Conservation (phyloP, 2,113 vertebrate genomes). For the Rhynchomys soricoides region DNA sequence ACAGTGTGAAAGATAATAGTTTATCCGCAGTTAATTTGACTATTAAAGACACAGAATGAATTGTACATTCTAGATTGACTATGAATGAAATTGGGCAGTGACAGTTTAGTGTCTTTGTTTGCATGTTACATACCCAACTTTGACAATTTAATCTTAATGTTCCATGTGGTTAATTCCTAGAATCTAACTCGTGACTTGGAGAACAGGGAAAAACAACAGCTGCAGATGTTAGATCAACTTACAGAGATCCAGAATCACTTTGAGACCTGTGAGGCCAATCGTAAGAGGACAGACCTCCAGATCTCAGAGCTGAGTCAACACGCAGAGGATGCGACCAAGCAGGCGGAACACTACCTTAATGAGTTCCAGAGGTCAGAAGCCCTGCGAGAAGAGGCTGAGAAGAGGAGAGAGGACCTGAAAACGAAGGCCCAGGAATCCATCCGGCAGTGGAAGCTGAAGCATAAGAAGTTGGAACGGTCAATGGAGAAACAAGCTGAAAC, state of each 20-base stretch:
- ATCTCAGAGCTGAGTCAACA: constrained; percentile 85
- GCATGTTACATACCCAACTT: background rate
- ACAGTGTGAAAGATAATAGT: constrained; percentile 29
- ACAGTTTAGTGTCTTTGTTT: constrained; percentile 6
- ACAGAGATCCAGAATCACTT: constrained; percentile 91
- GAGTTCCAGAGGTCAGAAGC: constrained; percentile 88
- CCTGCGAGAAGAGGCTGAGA: constrained; percentile 87
- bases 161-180: constrained; percentile 77
- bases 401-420: constrained; percentile 92
- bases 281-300: constrained; percentile 80
- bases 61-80: background rate
- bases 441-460: constrained; percentile 93
- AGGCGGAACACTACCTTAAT: constrained; percentile 84
- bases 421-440: constrained; percentile 92
- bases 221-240: constrained; percentile 92
- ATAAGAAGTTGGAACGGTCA: constrained; percentile 89
- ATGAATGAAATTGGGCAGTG: background rate
- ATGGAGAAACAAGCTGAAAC: constrained; percentile 87
- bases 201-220: constrained; percentile 90
- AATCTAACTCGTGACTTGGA: constrained; percentile 90
- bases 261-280: constrained; percentile 85
- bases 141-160: constrained; percentile 39
- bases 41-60: constrained; percentile 33
- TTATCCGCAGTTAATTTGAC: background rate
- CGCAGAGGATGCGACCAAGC: constrained; percentile 85